Percentiles rank a stretch among this genome's conserved stretches.
Conservation (phyloP, 2,888 invertebrate species). For the Sarcophaga carnaria region DNA sequence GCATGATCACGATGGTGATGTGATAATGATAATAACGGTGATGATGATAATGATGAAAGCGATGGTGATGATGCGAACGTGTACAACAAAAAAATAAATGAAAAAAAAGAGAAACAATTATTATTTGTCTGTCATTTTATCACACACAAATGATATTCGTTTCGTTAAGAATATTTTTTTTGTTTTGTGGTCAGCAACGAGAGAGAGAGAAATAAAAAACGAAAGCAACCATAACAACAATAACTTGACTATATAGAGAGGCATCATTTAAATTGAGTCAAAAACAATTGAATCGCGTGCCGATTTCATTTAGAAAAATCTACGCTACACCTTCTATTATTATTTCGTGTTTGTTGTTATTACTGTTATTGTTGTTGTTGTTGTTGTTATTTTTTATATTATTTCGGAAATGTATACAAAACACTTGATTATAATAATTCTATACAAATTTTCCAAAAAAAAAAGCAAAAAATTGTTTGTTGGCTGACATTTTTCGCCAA, state of each 20-base stretch:
- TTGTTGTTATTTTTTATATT: slow-evolving; percentile 48
- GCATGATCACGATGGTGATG: slow-evolving; percentile 14
- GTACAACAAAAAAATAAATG: too few species aligned
- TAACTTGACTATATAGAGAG: slow-evolving; percentile 30
- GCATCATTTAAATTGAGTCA: slow-evolving; percentile 61
- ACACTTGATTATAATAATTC: slow-evolving; percentile 54
- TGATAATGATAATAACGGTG: slow-evolving; percentile 32
- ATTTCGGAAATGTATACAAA: slow-evolving; percentile 69
- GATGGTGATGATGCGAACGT: too few species aligned
- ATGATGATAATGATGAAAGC: not conserved
- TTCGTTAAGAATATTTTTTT: slow-evolving; percentile 13
- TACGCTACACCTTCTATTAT: slow-evolving; percentile 62
- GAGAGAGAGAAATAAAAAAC: not conserved
- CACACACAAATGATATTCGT: not conserved
- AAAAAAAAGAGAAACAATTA: slow-evolving; percentile 38
- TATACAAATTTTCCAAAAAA: slow-evolving; percentile 16
- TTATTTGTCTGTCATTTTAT: slow-evolving; percentile 62
- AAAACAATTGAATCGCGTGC: slow-evolving; percentile 80
- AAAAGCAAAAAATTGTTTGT: not conserved
- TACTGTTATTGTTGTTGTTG: slow-evolving; percentile 21
- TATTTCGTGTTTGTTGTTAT: too few species aligned
- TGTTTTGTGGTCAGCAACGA: slow-evolving; percentile 55
- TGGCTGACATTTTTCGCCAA: slow-evolving; percentile 10
- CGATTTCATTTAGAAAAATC: slow-evolving; percentile 76
- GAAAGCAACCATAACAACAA: slow-evolving; percentile 14